Conservation (phyloP, 2,888 invertebrate genomes). For the Melanostoma mellinum region DNA sequence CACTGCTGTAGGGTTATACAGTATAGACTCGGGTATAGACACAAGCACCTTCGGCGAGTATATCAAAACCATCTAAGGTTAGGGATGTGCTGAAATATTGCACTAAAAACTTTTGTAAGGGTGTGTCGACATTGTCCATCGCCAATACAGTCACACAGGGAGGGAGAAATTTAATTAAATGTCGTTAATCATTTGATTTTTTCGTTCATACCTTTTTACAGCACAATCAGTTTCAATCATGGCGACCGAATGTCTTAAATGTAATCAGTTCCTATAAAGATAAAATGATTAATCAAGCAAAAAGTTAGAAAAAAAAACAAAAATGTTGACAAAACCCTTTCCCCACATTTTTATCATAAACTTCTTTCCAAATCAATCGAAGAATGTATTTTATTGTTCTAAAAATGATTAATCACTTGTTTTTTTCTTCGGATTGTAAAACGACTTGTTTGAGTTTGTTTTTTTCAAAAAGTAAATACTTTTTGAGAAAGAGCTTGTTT, state of each 20-base stretch:
- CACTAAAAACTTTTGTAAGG: conserved; percentile 36
- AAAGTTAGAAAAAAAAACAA: neutral
- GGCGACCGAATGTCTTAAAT: conserved; percentile 54
- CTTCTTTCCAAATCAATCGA: conserved; percentile 32
- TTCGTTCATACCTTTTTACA: conserved; percentile 22
- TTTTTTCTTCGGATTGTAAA: neutral
- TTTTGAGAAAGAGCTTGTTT: conserved; percentile 6
- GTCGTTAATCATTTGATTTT: conserved; percentile 52
- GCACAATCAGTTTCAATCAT: conserved; percentile 48
- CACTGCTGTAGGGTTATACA: conserved; percentile 12
- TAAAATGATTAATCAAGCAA: conserved; percentile 4
- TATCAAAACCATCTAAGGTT: conserved; percentile 19
- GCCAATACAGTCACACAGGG: neutral
- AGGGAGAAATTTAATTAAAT: conserved; percentile 56
- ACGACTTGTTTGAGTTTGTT: neutral
- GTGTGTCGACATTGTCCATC: conserved; percentile 24
- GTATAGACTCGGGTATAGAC: neutral
- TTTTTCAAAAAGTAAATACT: neutral
- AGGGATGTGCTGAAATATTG: conserved; percentile 37
- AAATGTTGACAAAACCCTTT: conserved; percentile 34
- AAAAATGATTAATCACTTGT: conserved; percentile 23
- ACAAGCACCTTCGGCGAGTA: conserved; percentile 31
- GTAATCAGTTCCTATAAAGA: conserved; percentile 28
- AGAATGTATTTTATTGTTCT: neutral
- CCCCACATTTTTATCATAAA: neutral